Evolutionary conservation across 2,113 vertebrate genomes (phyloP).

Genomic region (Brachypodius melanocephalos): DNA sequence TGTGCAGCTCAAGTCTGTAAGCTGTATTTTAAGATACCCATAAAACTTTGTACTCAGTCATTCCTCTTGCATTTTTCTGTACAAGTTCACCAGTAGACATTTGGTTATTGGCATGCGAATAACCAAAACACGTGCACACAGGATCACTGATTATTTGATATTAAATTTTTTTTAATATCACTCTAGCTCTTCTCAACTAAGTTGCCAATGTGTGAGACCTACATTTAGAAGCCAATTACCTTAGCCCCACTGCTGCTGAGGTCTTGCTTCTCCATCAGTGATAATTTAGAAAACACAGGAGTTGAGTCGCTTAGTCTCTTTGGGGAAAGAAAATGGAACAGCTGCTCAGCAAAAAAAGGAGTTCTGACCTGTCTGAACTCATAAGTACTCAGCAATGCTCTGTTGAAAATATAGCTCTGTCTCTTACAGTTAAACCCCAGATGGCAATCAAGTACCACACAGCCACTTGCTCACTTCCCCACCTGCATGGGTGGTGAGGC

Average conservation of each 20-base stretch:
- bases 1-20: neutral
- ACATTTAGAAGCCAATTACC: neutral
- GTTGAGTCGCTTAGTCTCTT: neutral
- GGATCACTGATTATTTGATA: neutral
- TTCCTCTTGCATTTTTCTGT: neutral
- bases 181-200: neutral
- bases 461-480: neutral
- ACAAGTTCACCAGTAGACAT: neutral
- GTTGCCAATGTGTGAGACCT: neutral
- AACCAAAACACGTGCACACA: neutral
- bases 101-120: neutral
- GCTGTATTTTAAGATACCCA: neutral
- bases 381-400: neutral
- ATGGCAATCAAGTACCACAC: neutral
- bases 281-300: neutral
- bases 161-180: neutral
- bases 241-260: neutral
- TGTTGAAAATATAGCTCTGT: neutral
- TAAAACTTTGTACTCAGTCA: neutral
- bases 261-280: neutral
- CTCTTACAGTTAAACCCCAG: neutral
- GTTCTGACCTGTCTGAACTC: neutral
- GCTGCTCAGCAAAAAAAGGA: neutral
- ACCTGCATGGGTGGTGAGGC: fast-evolving
- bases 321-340: neutral